Evolutionary conservation across 1,140 invertebrate species (phyloP).

Genomic region (Sipha flava): DNA sequence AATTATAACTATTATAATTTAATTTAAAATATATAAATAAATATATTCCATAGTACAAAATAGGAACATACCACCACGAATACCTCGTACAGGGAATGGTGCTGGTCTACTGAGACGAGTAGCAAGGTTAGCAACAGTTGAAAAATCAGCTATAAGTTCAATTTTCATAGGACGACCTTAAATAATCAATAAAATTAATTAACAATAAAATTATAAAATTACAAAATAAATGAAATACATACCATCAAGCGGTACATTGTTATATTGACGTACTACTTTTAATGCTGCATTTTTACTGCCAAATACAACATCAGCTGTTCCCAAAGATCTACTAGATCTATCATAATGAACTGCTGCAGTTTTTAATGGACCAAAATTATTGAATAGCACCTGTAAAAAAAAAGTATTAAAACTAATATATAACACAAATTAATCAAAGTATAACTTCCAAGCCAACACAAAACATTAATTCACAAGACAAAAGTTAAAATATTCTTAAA

Average conservation of each 20-base stretch:
- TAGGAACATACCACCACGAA: neutral
- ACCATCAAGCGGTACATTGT: conserved; percentile 93
- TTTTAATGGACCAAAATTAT: conserved; percentile 89
- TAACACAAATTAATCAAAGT: neutral
- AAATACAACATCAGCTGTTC: conserved; percentile 94
- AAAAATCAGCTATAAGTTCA: conserved; percentile 70
- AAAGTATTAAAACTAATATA: neutral
- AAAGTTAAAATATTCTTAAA: neutral
- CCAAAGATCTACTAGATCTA: conserved; percentile 86
- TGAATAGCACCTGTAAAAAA: conserved; percentile 74
- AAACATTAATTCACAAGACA: conserved; percentile 4
- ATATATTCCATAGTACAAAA: neutral
- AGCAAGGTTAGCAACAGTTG: conserved; percentile 41
- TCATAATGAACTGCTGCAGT: conserved; percentile 96
- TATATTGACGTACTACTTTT: conserved; percentile 96
- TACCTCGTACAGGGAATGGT: neutral
- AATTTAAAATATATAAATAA: no score
- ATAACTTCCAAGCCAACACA: neutral
- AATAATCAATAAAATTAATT: conserved; percentile 30
- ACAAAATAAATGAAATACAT: conserved; percentile 40
- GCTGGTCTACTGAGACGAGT: conserved; percentile 32
- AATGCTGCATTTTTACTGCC: conserved; percentile 83
- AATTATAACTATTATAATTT: no score
- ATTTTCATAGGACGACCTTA: conserved; percentile 87
- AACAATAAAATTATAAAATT: neutral